Percentiles rank a stretch among this genome's conserved stretches.
phyloP scores from a whole-genome alignment of 2,113 vertebrate genomes.

The Ctenomys sociabilis region DNA sequence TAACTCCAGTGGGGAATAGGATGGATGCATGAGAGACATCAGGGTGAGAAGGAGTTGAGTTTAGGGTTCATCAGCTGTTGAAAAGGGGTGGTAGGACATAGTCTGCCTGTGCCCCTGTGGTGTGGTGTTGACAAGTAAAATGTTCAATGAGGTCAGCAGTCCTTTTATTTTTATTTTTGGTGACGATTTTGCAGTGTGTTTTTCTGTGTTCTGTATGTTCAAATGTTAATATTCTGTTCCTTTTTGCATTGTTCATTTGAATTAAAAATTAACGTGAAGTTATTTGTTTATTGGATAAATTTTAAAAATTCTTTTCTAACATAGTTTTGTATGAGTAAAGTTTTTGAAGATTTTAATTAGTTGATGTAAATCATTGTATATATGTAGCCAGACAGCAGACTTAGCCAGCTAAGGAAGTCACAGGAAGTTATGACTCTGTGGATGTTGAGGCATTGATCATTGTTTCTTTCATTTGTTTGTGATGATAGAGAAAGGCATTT shows the following conservation, averaged over 20 bases:
- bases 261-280: not conserved
- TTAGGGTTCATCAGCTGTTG: not conserved
- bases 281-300: not conserved
- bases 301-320: conserved; percentile 44
- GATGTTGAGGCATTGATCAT: not conserved
- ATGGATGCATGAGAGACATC: not conserved
- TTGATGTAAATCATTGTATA: not conserved
- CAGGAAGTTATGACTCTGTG: not conserved
- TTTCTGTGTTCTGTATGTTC: conserved; percentile 5
- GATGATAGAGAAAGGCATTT: conserved; percentile 92
- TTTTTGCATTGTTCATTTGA: not conserved
- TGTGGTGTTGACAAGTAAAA: not conserved
- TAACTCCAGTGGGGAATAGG: not conserved
- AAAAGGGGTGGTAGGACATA: not conserved
- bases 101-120: not conserved
- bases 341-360: conserved; percentile 41
- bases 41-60: not conserved
- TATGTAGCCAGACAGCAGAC: not conserved
- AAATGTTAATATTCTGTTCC: not conserved
- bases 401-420: not conserved
- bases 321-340: conserved; percentile 29
- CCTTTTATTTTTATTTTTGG: not conserved
- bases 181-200: not conserved
- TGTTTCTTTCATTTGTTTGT: conserved; percentile 54
- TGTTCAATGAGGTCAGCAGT: not conserved